Evolutionary conservation across 92 coral and sea anemone genomes (phyloP), one percentile per base, ranked within the genome.

Genomic region (Parazoanthus swiftii): DNA sequence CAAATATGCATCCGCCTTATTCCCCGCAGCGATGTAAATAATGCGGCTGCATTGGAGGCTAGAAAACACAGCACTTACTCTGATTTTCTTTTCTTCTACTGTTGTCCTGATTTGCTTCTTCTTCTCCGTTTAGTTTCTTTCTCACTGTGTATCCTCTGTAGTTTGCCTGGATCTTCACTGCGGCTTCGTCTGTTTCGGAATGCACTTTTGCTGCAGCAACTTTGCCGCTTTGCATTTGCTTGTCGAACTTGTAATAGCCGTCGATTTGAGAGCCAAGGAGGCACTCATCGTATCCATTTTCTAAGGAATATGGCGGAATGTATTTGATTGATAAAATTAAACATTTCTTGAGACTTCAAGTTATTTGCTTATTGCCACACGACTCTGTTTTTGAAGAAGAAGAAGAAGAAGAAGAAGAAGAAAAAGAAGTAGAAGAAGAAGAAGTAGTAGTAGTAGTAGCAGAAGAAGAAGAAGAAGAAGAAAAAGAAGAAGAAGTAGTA

Each of bases 251-350:
- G 85, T 95, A 95, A 84, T 85, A 93, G 13, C 98, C 98, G 74
- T 95, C 98, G 33, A 95, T 95, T 86, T 95, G 98, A 23, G 98
- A 95, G 36, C 98, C 98, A 39, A 95, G 91, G 26, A 95, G 89
- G 66, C 98, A 95, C 38, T 95, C 98, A 73, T 95, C 98, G 42
- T 90, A 95, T 36, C 98, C 98, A 36, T 85, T 88, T 78, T 82
- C 98, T 95, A 88, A 36, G 67, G 82, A 82, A 85, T 54, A 50
- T 86, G 44, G 38, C 20, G 8, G 21, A 58, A 5, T 18, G 16
- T 63, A 20, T 2, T 54, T 54, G 20, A 54, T 13, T 51, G 5
- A 48, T 39, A 48, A 48, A 6, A 7, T 48, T 46, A 8, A 48
- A 48, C 51, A 11, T 48, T 48, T 48, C 10, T 48, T 48, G 51